These are phyloP conservation scores for Anniella stebbinsi DNA, from an alignment of 2,797 vertebrate genomes.

Conservation along the genomic window DNA sequence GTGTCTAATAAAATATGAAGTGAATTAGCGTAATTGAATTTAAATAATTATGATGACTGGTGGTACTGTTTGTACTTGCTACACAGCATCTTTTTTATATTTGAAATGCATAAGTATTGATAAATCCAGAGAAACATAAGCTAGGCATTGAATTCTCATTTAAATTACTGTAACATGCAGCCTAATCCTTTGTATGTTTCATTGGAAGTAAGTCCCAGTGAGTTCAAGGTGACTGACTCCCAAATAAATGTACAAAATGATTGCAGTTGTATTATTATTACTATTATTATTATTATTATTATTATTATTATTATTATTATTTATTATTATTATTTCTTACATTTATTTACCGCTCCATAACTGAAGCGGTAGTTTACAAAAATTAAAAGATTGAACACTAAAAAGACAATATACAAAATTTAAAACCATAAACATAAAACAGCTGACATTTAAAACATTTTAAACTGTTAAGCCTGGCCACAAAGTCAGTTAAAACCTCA, in stretches of 20 bases:
- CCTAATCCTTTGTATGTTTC: not conserved
- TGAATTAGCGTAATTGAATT: slow-evolving; percentile 9
- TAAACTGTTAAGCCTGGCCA: no score
- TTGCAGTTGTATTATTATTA: not conserved
- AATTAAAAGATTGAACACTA: no score
- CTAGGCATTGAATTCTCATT: not conserved
- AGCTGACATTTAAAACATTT: no score
- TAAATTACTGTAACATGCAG: not conserved
- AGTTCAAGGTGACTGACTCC: not conserved
- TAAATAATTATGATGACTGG: not conserved
- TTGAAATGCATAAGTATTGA: not conserved
- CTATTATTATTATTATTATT: no score
- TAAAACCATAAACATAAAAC: no score
- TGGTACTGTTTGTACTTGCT: not conserved
- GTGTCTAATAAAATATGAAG: slow-evolving; percentile 9
- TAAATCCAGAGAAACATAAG: not conserved
- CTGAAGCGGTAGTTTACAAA: no score
- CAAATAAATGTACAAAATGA: not conserved
- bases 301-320: no score
- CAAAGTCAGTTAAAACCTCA: no score
- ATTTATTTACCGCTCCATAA: no score
- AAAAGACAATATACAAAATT: no score
- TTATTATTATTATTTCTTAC: no score
- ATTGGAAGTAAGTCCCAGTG: not conserved
- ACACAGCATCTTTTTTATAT: not conserved